Percentiles rank a stretch among this genome's conserved stretches.
These are phyloP conservation scores for Pterostichus niger DNA, from an alignment of 2,888 invertebrate species.

Conservation along the genomic window DNA sequence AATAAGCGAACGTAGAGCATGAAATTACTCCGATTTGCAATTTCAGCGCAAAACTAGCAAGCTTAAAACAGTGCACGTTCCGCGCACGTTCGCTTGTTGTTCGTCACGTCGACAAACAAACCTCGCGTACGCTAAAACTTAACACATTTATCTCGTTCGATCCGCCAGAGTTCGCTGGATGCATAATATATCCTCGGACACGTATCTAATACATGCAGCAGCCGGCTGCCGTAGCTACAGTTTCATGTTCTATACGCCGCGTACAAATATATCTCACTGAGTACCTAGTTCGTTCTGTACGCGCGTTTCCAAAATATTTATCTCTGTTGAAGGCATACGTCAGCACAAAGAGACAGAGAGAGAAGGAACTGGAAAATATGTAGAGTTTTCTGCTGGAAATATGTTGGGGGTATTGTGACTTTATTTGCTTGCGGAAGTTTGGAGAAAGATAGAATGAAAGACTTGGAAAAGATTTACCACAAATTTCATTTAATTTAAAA, in stretches of 20 bases:
- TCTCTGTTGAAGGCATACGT: neutral
- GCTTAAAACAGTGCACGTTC: conserved; percentile 34
- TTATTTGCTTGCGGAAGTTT: too few species aligned
- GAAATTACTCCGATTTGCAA: conserved; percentile 4
- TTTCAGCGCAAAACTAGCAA: conserved; percentile 14
- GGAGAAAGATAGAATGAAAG: too few species aligned
- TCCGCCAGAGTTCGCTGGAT: conserved; percentile 38
- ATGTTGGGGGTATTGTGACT: too few species aligned
- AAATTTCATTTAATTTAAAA: too few species aligned
- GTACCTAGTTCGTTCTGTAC: neutral
- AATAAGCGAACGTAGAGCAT: too few species aligned
- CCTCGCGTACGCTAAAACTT: conserved; percentile 37
- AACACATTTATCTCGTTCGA: conserved; percentile 56
- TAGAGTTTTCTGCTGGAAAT: too few species aligned
- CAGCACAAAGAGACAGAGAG: neutral
- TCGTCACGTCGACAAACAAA: conserved; percentile 46
- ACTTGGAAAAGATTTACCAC: too few species aligned
- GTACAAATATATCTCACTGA: conserved; percentile 15
- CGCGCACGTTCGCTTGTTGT: conserved; percentile 9
- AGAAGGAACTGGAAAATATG: neutral
- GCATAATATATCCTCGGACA: conserved; percentile 52
- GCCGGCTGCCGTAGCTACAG: conserved; percentile 25
- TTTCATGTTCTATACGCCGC: conserved; percentile 1
- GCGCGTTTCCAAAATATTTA: conserved; percentile 39
- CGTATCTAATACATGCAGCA: conserved; percentile 65